Evolutionary conservation across 2,797 vertebrate genomes (phyloP), one percentile per base, ranked within the genome.

Genomic region (Lutjanus argentimaculatus): DNA sequence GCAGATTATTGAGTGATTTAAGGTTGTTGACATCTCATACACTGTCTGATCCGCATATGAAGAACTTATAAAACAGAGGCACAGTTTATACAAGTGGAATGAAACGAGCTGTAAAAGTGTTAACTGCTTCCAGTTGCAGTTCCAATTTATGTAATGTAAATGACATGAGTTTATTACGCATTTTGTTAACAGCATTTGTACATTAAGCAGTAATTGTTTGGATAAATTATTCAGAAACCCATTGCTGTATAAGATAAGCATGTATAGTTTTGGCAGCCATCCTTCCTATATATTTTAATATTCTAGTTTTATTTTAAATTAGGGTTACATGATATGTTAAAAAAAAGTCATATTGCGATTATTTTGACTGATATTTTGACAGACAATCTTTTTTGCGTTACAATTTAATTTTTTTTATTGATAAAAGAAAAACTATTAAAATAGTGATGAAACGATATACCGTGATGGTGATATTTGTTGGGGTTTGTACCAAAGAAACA

Each of bases 71-170:
- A 91, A 89, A 88, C 57, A 64, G 63, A 58, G 73, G 67, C 51
- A 56, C 80, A 30, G 62, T 91, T 85, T 89, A 79, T 52, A 79
- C 75, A 88, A 81, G 83, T 84, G 66, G 77, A 82, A 58, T 78
- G 49, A 72, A 70, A 85, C 80, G 65, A 77, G 76, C 77, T 74
- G 80, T 79, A 79, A 63, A 81, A 49, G 48, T 87, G 87, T 87
- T 90, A 85, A 94, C 82, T 87, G 83, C 70, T 92, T 90, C 72
- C 91, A 92, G 88, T 90, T 85, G 77, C 49, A 61, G 75, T 42
- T 90, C 65, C 45, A 72, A 63, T 77, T 81, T 72, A 61, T 67
- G 21, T 77, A 22, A 71, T 11, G 56, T 53, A 40, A 62, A 43
- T 43, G 61, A 69, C 46, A n/a, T 21, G 56, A 48, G 19, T 46